Evolutionary conservation across 1,140 invertebrate species (phyloP).

Genomic region (Thalassaphorura encarpata): DNA sequence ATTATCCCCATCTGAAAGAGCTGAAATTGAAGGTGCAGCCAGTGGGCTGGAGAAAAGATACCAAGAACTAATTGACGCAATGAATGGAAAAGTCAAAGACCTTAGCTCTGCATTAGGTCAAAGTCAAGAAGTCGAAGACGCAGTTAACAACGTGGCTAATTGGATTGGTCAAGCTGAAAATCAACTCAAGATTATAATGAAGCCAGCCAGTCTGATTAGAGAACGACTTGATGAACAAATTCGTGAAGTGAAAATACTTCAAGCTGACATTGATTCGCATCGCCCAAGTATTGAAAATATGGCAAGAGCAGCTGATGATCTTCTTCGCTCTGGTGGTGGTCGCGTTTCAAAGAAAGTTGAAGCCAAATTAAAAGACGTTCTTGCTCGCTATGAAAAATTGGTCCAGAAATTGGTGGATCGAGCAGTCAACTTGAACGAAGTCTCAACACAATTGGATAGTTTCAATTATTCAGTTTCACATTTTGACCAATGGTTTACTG

Average conservation of each 20-base stretch:
- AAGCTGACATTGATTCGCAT: conserved; percentile 74
- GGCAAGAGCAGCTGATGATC: conserved; percentile 61
- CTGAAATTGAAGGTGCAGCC: conserved; percentile 66
- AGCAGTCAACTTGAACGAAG: conserved; percentile 68
- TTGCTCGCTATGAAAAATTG: conserved; percentile 58
- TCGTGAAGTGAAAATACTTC: conserved; percentile 64
- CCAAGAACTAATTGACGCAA: conserved; percentile 54
- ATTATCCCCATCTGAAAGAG: conserved; percentile 61
- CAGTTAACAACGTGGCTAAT: conserved; percentile 67
- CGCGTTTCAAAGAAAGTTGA: conserved; percentile 82
- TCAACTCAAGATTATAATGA: conserved; percentile 63
- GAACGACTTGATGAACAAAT: conserved; percentile 83
- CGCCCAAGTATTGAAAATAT: conserved; percentile 73
- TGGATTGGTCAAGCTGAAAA: conserved; percentile 79
- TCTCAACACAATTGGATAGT: conserved; percentile 55
- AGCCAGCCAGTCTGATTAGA: conserved; percentile 75
- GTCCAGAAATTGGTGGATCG: conserved; percentile 66
- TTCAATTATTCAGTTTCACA: conserved; percentile 59
- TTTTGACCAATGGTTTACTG: conserved; percentile 59
- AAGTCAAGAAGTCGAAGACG: conserved; percentile 88
- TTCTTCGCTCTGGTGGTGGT: conserved; percentile 66
- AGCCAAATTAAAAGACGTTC: conserved; percentile 72
- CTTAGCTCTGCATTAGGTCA: conserved; percentile 81
- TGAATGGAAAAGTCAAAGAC: conserved; percentile 67
- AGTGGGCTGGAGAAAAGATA: conserved; percentile 66